These are phyloP conservation scores for Macaca nemestrina DNA, from an alignment of 2,113 vertebrate genomes.

Conservation along the genomic window DNA sequence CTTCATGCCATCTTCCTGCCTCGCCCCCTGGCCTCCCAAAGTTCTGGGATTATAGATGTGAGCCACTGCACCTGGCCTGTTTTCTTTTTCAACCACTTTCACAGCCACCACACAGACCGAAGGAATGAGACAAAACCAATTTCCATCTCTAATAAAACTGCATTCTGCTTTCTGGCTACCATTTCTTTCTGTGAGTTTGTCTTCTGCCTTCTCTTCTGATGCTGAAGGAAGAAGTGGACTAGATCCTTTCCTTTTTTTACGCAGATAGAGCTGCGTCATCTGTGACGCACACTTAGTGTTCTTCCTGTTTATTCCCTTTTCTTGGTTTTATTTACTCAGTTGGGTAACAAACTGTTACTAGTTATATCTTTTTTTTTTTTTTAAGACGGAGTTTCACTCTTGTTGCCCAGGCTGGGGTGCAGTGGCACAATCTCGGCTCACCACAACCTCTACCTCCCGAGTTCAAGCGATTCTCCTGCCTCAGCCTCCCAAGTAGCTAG, in stretches of 20 bases:
- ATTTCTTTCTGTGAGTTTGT: neutral
- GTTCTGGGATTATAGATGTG: too few species aligned
- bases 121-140: neutral
- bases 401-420: too few species aligned
- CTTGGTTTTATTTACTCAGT: conserved; percentile 14
- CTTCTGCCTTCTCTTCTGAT: neutral
- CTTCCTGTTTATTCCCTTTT: neutral
- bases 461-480: too few species aligned
- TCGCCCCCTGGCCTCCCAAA: too few species aligned
- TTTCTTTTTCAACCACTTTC: neutral
- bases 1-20: too few species aligned
- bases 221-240: neutral
- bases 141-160: neutral
- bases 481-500: too few species aligned
- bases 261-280: neutral
- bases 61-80: neutral
- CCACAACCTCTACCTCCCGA: too few species aligned
- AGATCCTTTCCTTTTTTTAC: neutral
- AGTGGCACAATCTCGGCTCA: too few species aligned
- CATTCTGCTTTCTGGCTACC: neutral
- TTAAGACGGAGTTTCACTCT: too few species aligned
- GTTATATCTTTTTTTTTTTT: neutral
- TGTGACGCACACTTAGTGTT: neutral
- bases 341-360: neutral
- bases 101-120: neutral